Percentiles rank a stretch among this genome's conserved stretches.
phyloP scores from a whole-genome alignment of 2,797 vertebrate genomes.

The Sebastes itinus region DNA sequence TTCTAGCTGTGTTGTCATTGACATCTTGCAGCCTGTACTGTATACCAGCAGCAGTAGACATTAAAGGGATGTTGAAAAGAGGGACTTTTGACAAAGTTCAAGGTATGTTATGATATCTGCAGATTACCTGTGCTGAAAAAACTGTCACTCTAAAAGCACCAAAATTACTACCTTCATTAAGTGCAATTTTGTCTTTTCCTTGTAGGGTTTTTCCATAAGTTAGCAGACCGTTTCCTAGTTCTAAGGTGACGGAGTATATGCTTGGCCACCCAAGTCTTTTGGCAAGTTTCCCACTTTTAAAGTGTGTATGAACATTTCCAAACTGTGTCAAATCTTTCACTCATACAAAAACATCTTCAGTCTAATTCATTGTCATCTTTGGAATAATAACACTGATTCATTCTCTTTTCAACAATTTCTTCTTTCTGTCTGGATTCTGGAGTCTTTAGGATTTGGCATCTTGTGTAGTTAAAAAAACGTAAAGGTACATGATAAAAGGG shows the following conservation, averaged over 20 bases:
- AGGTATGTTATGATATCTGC: conserved; percentile 33
- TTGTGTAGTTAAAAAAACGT: background rate
- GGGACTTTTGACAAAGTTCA: conserved; percentile 13
- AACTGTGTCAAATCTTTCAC: background rate
- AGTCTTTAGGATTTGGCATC: background rate
- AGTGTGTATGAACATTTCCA: background rate
- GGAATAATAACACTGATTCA: background rate
- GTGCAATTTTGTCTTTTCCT: conserved; percentile 24
- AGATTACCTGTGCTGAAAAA: conserved; percentile 45
- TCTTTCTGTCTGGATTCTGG: background rate
- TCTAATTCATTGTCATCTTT: background rate
- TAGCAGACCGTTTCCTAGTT: conserved; percentile 14
- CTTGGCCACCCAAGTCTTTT: conserved; percentile 41
- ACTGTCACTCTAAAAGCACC: conserved; percentile 16
- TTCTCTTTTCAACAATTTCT: background rate
- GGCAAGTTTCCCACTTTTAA: conserved; percentile 3
- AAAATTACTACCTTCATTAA: background rate
- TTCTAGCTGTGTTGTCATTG: conserved; percentile 24
- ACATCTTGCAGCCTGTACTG: background rate
- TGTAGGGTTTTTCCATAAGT: conserved; percentile 4
- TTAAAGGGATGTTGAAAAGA: conserved; percentile 43
- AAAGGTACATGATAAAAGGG: background rate
- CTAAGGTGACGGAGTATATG: background rate
- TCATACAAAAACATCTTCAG: background rate
- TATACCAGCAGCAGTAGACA: background rate